phyloP scores from a whole-genome alignment of 2,797 vertebrate genomes.

The Pangasius djambal region DNA sequence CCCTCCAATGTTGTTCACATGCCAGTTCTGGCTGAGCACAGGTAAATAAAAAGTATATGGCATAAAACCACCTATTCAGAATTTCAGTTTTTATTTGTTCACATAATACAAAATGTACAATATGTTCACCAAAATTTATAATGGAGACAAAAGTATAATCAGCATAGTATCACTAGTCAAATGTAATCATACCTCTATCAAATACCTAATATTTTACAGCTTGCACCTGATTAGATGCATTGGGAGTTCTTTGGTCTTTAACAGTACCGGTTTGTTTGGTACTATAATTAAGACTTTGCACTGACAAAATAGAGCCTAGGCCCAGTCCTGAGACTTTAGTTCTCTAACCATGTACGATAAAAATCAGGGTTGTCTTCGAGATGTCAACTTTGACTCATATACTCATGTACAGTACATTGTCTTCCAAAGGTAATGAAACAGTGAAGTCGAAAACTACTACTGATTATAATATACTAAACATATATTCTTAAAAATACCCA shows the following conservation, averaged over 20 bases:
- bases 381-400: conserved; percentile 25
- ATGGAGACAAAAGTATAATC: conserved; percentile 25
- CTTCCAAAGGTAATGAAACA: background rate
- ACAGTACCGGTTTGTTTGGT: conserved; percentile 49
- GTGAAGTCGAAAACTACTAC: conserved; percentile 10
- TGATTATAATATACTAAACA: conserved; percentile 4
- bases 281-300: conserved; percentile 43
- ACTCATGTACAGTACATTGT: conserved; percentile 2
- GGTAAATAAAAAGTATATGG: conserved; percentile 27
- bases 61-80: conserved; percentile 40
- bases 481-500: background rate
- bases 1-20: background rate
- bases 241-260: conserved; percentile 52
- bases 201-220: conserved; percentile 43
- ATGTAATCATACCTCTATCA: conserved; percentile 32
- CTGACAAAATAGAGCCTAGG: conserved; percentile 43
- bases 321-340: conserved; percentile 49
- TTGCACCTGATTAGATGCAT: conserved; percentile 34
- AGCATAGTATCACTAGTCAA: conserved; percentile 25
- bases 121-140: conserved; percentile 34
- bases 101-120: conserved; percentile 52
- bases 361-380: conserved; percentile 10
- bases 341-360: conserved; percentile 29
- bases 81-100: conserved; percentile 44
- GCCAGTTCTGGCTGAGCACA: background rate